Percentiles rank a stretch among this genome's conserved stretches.
These are phyloP conservation scores for Nowickia ferox DNA, from an alignment of 2,888 invertebrate genomes.

Conservation along the genomic window DNA sequence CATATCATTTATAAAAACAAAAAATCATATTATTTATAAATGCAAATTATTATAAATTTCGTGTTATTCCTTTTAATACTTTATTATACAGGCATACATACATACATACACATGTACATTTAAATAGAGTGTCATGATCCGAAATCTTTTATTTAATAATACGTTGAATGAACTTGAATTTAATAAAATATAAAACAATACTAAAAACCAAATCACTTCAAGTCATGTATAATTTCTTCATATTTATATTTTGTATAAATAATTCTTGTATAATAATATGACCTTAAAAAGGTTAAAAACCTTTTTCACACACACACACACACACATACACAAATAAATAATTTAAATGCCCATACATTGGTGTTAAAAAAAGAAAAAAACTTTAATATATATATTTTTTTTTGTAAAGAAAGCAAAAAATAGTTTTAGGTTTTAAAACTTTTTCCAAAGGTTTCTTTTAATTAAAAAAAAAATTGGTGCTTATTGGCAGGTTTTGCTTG, in stretches of 20 bases:
- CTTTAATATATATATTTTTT: no score
- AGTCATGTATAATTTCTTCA: conserved; percentile 42
- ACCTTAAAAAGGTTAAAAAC: conserved; percentile 66
- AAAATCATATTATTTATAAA: no score
- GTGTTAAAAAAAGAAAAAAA: conserved; percentile 8
- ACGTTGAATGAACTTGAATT: conserved; percentile 56
- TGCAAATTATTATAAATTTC: no score
- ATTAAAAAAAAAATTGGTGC: conserved; percentile 39
- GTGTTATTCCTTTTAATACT: neutral
- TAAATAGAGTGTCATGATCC: neutral
- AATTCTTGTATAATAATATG: conserved; percentile 21
- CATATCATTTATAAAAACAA: no score
- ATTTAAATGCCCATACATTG: neutral
- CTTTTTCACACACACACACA: conserved; percentile 21
- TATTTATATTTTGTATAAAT: conserved; percentile 29
- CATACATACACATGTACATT: neutral
- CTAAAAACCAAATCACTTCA: conserved; percentile 21
- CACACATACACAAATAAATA: neutral
- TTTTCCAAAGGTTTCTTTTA: conserved; percentile 58
- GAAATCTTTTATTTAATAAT: neutral
- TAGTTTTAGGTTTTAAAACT: conserved; percentile 32
- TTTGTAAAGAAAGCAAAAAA: conserved; percentile 32
- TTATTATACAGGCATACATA: neutral
- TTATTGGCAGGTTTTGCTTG: conserved; percentile 49
- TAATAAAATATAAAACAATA: conserved; percentile 35